Evolutionary conservation across 2,888 invertebrate species (phyloP).

Genomic region (Stramonita haemastoma): DNA sequence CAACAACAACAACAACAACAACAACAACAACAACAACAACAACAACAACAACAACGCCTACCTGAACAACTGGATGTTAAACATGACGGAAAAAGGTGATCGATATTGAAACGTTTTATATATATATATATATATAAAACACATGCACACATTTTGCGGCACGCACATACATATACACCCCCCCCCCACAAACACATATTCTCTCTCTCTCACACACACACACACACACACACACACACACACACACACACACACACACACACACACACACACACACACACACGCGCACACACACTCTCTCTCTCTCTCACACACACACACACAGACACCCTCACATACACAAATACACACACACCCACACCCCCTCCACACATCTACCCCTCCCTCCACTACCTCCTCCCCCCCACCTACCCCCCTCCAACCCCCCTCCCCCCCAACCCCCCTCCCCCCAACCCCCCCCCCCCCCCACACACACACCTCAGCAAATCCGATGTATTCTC

Average conservation of each 20-base stretch:
- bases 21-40: no score
- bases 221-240: background rate
- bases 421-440: background rate
- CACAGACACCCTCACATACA: constrained; percentile 17
- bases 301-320: background rate
- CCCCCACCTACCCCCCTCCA: background rate
- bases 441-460: no score
- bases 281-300: background rate
- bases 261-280: constrained; percentile 8
- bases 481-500: constrained; percentile 90
- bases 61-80: no score
- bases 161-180: background rate
- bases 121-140: no score
- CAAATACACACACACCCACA: constrained; percentile 26
- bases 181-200: background rate
- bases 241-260: no score
- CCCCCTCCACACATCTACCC: constrained; percentile 18
- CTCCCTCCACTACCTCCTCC: background rate
- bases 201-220: background rate
- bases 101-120: no score
- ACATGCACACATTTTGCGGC: no score
- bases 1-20: background rate
- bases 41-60: no score
- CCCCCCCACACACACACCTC: constrained; percentile 82
- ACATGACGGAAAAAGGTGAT: no score